A percentile compares a stretch with the other conserved stretches of the same genome.
phyloP scores from a whole-genome alignment of 2,797 vertebrate genomes.

The Acanthurus tractus region DNA sequence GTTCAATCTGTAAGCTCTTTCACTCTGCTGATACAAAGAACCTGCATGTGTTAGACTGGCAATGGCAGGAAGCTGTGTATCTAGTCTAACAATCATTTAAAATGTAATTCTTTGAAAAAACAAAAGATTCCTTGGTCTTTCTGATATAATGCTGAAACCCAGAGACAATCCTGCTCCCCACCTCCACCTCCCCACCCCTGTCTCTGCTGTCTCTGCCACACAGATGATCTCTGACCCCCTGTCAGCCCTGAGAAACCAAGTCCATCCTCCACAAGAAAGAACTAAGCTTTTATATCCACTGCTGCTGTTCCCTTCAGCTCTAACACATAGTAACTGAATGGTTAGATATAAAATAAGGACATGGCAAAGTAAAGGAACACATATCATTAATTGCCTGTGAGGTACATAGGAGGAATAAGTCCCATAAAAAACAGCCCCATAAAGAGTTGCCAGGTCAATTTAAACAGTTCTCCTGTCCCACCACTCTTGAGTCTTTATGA shows the following conservation, averaged over 20 bases:
- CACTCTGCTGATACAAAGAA: not conserved
- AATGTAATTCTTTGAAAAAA: no score
- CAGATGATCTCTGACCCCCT: slow-evolving; percentile 6
- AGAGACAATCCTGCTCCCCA: no score
- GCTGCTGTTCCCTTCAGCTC: slow-evolving; percentile 14
- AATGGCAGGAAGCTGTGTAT: no score
- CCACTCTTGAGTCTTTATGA: not conserved
- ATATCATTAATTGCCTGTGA: not conserved
- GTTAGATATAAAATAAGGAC: not conserved
- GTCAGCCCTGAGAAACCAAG: slow-evolving; percentile 10
- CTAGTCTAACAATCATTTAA: no score
- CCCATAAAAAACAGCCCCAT: not conserved
- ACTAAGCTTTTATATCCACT: not conserved
- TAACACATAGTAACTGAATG: not conserved
- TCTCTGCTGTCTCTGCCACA: not conserved
- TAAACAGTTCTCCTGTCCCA: not conserved
- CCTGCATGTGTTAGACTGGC: not conserved
- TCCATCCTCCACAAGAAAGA: not conserved
- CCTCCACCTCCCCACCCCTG: no score
- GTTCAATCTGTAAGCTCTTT: not conserved
- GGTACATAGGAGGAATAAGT: not conserved
- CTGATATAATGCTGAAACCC: no score
- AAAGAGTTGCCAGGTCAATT: not conserved
- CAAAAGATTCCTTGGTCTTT: no score
- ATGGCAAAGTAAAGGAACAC: not conserved